Base-by-base conservation (phyloP, 2,113 vertebrate species). In the Oophaga pumilio region DNA sequence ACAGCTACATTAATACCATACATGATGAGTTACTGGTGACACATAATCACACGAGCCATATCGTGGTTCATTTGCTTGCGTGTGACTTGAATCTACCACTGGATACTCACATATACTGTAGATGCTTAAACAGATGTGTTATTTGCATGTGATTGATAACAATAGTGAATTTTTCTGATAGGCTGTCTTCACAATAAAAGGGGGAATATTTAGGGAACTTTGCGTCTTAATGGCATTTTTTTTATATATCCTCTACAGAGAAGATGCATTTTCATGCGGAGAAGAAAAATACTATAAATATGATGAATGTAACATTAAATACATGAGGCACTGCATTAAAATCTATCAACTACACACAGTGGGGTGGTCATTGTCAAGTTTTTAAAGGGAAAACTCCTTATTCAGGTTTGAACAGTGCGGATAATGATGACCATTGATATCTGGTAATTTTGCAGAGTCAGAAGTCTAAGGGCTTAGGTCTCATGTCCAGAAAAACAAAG, bases 201-300 rank as follows among this genome's bases (percentile, higher is more conserved):
- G 33, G 33, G 13, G 68, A 8, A 50, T n/a, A 17, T n/a, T 20
- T 43, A 20, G 11, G 11, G 18, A 49, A 22, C 33, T 80, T 79
- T 28, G 1, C 0, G 77, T 80, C 26, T 80, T 49, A 64, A 64
- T 17, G 78, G 18, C 26, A 81, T 9, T 18, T 49, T 82, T 82
- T 24, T 0, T 49, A 82, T 24, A n/a, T 22, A 8, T 3, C n/a
- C 18, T 24, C 20, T 68, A 82, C 79, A 64, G 33, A 66, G 22
- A 49, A 59, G 26, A 80, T 24, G 52, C 77, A 24, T 28, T 59
- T 33, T 24, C 26, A 80, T 82, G 62, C 60, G 10, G 10, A 68
- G 81, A 64, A 18, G 14, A 79, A 82, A 82, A 66, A 52, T 79
- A 79, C 76, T 79, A 50, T 66, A 66, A 64, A 83, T 83, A n/a